Evolutionary conservation across 2,888 invertebrate genomes (phyloP).

Genomic region (Drosophila paramelanica): DNA sequence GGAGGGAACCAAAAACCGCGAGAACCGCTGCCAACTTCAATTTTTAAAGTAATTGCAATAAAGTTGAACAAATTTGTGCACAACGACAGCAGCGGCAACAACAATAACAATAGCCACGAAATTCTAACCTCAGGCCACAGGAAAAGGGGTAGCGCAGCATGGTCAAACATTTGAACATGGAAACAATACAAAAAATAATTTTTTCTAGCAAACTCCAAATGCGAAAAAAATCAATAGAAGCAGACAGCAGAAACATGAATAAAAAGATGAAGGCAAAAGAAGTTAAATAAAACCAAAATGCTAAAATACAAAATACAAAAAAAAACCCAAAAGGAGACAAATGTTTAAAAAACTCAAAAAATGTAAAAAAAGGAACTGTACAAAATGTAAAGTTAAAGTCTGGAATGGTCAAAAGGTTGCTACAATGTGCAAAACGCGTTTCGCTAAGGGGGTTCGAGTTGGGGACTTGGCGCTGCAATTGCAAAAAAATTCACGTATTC

Average conservation of each 20-base stretch:
- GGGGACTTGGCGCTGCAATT: conserved; percentile 63
- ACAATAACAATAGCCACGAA: conserved; percentile 51
- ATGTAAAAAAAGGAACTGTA: conserved; percentile 4
- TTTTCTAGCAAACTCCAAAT: conserved; percentile 56
- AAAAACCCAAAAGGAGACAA: conserved; percentile 30
- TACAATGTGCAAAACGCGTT: conserved; percentile 77
- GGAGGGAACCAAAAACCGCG: conserved; percentile 58
- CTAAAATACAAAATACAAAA: conserved; percentile 30
- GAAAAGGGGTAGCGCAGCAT: conserved; percentile 29
- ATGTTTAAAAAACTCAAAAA: conserved; percentile 35
- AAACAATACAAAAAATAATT: conserved; percentile 39
- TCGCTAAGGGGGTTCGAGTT: conserved; percentile 27
- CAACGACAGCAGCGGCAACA: conserved; percentile 11
- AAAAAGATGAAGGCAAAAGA: conserved; percentile 66
- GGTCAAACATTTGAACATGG: conserved; percentile 67
- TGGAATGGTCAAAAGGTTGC: conserved; percentile 68
- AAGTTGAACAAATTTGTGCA: conserved; percentile 72
- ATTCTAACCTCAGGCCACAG: conserved; percentile 78
- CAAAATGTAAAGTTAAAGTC: conserved; percentile 42
- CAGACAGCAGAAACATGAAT: conserved; percentile 82
- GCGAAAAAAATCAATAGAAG: conserved; percentile 85
- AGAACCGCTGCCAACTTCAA: conserved; percentile 78
- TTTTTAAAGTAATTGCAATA: conserved; percentile 81
- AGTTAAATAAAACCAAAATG: conserved; percentile 72
- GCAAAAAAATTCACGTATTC: conserved; percentile 78